Evolutionary conservation across 2,888 invertebrate genomes (phyloP), one percentile per base, ranked within the genome.

Genomic region (Ophion obscuratus): DNA sequence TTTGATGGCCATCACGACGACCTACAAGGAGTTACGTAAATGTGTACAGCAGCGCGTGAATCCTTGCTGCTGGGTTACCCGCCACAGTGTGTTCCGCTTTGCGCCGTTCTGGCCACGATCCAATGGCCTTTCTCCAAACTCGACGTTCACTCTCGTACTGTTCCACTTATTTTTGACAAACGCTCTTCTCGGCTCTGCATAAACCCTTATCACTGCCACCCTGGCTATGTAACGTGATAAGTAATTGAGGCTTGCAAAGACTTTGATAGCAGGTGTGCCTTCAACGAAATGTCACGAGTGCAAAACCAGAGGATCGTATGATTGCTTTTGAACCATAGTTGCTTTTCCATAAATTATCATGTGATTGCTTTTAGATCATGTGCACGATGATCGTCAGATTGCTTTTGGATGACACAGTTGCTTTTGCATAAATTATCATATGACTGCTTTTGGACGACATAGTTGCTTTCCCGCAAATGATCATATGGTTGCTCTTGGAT

Each of bases 51-150:
- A 67, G 73, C 81, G 75, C 83, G 86, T 88, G 85, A 85, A 86
- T 88, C 80, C 81, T 81, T 57, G 36, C 76, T 71, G 80, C 73
- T 71, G 44, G 76, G 81, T 84, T 78, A 81, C 83, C 24, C 81
- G 71, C 36, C 77, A 61, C 64, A 81, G 81, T 77, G 77, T 73
- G 76, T 68, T 53, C 71, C 87, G 87, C 86, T 88, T 84, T 78
- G 83, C 88, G 87, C 83, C 73, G 68, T 40, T 74, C 73, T 88
- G 88, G 88, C 87, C 11, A 70, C 59, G 61, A 81, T 87, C 88
- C 88, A 88, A 88, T 87, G 86, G 86, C 84, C 88, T 87, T 83
- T 86, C 83, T 88, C 88, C 88, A 88, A 77, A 73, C 59, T 76
- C 77, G 84, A 81, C 73, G 53, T 57, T 81, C 47, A 84, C 62